Conservation (phyloP, 2,797 vertebrate species). For the Micromesistius poutassou region DNA sequence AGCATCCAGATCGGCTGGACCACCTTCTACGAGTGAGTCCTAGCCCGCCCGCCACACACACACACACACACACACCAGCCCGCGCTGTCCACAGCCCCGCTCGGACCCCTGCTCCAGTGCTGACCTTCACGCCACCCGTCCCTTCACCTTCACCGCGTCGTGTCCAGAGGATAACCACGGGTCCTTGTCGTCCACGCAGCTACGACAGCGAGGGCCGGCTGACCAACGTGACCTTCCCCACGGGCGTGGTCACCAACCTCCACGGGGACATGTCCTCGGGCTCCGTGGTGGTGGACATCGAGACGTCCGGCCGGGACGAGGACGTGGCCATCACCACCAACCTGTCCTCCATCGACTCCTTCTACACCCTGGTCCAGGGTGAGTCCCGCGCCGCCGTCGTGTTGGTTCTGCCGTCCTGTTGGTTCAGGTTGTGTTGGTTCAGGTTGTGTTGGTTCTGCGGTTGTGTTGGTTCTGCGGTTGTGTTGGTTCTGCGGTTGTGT, state of each 20-base stretch:
- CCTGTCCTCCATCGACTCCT: constrained; percentile 93
- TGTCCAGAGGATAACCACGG: background rate
- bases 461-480: too few relatives aligned
- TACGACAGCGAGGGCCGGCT: constrained; percentile 96
- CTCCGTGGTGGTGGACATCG: constrained; percentile 92
- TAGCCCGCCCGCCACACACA: background rate
- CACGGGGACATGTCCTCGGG: constrained; percentile 95
- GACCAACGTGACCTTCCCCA: constrained; percentile 97
- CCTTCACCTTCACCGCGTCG: background rate
- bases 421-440: too few relatives aligned
- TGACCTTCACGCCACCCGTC: background rate
- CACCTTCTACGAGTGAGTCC: constrained; percentile 96
- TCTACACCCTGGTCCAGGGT: constrained; percentile 98
- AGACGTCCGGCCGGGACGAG: constrained; percentile 93
- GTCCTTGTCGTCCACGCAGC: constrained; percentile 57
- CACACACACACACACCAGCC: background rate
- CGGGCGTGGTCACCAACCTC: constrained; percentile 92
- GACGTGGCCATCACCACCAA: constrained; percentile 98
- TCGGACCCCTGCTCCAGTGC: too few relatives aligned
- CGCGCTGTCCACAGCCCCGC: too few relatives aligned
- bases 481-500: too few relatives aligned
- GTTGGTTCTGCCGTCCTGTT: too few relatives aligned
- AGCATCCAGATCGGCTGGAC: constrained; percentile 98
- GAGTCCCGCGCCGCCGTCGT: constrained; percentile 23
- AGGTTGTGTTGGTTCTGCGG: too few relatives aligned